A percentile compares a stretch with the other conserved stretches of the same genome.
Evolutionary conservation across 2,113 vertebrate genomes (phyloP).

Genomic region (Pagrus major): DNA sequence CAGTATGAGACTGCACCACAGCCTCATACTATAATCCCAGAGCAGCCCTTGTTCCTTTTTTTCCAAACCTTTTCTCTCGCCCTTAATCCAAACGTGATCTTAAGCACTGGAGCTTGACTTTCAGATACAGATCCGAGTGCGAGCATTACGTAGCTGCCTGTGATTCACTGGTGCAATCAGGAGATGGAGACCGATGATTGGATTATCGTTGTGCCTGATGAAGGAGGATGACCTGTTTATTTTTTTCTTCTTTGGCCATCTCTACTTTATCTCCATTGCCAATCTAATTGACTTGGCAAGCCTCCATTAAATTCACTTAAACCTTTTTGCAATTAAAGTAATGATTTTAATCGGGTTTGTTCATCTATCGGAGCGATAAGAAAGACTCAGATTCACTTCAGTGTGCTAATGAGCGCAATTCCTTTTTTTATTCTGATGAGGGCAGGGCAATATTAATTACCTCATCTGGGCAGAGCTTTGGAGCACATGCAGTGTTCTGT

Average conservation of each 20-base stretch:
- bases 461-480: constrained; percentile 51
- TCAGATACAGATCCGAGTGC: constrained; percentile 24
- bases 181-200: constrained; percentile 62
- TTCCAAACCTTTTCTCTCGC: constrained; percentile 5
- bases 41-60: constrained; percentile 3
- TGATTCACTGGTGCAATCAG: constrained; percentile 55
- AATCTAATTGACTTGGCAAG: constrained; percentile 66
- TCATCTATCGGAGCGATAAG: constrained; percentile 52
- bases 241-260: constrained; percentile 31
- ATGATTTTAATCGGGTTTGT: constrained; percentile 69
- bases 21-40: neutral
- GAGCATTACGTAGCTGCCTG: neutral
- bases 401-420: constrained; percentile 50
- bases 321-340: constrained; percentile 74
- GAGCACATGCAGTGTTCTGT: constrained; percentile 44
- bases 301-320: constrained; percentile 68
- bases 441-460: constrained; percentile 71
- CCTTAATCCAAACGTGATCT: constrained; percentile 10
- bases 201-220: constrained; percentile 60
- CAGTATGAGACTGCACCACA: neutral
- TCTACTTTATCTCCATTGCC: constrained; percentile 46
- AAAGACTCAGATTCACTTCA: constrained; percentile 40
- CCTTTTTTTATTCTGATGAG: constrained; percentile 56
- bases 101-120: constrained; percentile 12
- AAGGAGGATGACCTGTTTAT: constrained; percentile 56